Conservation (phyloP, 2,888 invertebrate genomes). For the Prosapia bicincta region DNA sequence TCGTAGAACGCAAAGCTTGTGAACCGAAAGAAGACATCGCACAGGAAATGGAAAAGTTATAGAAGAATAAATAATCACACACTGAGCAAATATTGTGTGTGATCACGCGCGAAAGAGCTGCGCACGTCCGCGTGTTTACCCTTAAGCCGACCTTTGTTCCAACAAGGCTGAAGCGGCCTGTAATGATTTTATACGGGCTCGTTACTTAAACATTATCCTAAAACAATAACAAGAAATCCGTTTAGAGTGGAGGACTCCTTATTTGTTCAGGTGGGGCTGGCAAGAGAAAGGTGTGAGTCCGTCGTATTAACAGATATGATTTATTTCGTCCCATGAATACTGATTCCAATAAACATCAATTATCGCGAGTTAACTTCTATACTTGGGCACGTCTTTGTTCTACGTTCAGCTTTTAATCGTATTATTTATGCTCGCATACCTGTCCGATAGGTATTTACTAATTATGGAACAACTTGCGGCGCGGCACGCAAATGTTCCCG, state of each 20-base stretch:
- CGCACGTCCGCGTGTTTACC: too few relatives aligned
- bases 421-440: too few relatives aligned
- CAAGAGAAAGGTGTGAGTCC: not conserved
- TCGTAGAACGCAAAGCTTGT: too few relatives aligned
- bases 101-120: too few relatives aligned
- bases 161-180: not conserved
- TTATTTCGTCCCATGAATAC: not conserved
- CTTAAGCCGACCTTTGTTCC: not conserved
- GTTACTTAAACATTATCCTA: not conserved
- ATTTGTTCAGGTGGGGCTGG: not conserved
- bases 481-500: too few relatives aligned
- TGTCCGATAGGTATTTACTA: too few relatives aligned
- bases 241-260: not conserved
- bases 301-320: not conserved
- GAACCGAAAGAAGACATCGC: too few relatives aligned
- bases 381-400: not conserved
- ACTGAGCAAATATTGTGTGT: too few relatives aligned
- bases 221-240: not conserved
- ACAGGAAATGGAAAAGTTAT: too few relatives aligned
- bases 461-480: too few relatives aligned
- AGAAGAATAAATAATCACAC: too few relatives aligned
- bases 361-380: not conserved
- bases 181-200: not conserved
- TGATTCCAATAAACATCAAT: slow-evolving; percentile 2
- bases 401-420: too few relatives aligned